Evolutionary conservation across 2,888 invertebrate species (phyloP).

Genomic region (Tinea pellionella): DNA sequence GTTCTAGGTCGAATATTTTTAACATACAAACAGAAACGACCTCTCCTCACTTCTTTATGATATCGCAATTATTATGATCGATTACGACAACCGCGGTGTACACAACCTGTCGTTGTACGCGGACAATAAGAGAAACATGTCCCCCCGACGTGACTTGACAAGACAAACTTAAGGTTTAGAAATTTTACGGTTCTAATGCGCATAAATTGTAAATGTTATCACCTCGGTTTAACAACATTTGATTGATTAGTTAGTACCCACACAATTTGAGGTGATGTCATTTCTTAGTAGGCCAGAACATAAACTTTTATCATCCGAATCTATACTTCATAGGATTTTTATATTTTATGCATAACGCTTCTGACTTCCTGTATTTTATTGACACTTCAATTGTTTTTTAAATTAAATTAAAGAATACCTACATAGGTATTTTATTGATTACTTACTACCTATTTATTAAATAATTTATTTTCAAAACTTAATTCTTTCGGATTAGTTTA

Average conservation of each 20-base stretch:
- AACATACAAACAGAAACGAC: constrained; percentile 9
- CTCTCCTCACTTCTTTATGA: neutral
- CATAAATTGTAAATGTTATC: neutral
- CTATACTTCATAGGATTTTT: neutral
- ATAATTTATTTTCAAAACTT: no score
- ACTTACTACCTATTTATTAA: neutral
- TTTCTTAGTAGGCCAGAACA: neutral
- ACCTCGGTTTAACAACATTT: neutral
- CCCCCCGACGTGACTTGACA: neutral
- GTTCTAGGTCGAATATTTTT: constrained; percentile 9
- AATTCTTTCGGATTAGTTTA: no score
- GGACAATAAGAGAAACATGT: neutral
- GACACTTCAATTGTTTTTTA: neutral
- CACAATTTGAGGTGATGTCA: constrained; percentile 4
- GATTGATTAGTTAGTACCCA: constrained; percentile 2
- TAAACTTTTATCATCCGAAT: constrained; percentile 7
- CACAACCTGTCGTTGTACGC: constrained; percentile 2
- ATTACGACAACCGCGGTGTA: constrained; percentile 1
- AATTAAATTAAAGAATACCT: neutral
- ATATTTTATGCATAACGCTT: neutral
- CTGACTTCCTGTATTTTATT: neutral
- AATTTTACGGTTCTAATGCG: neutral
- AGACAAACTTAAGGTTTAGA: neutral
- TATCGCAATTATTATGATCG: constrained; percentile 4
- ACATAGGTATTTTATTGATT: neutral